phyloP scores from a whole-genome alignment of 2,888 invertebrate genomes.

The Rambutsinella grinnellia region DNA sequence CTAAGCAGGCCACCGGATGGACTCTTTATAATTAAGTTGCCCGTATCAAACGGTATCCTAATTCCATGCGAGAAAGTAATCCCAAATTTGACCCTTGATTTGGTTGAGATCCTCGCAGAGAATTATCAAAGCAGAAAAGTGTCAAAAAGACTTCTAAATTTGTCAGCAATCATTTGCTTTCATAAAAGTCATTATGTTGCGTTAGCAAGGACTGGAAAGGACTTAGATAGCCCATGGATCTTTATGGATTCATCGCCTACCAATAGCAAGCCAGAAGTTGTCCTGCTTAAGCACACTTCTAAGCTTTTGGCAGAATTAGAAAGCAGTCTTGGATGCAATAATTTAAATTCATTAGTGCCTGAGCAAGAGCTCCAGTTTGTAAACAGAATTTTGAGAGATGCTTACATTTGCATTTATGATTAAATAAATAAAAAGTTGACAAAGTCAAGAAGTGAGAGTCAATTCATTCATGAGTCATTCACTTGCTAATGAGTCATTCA shows the following conservation, averaged over 20 bases:
- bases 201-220: background rate
- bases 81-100: slow-evolving; percentile 8
- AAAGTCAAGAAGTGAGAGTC: no score
- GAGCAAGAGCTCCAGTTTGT: no score
- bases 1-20: background rate
- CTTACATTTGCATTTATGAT: no score
- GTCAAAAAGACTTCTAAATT: background rate
- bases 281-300: no score
- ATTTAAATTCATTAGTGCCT: no score
- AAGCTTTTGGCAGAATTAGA: no score
- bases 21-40: slow-evolving; percentile 15
- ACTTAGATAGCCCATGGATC: background rate
- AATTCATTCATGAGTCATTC: no score
- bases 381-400: no score
- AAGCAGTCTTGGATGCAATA: no score
- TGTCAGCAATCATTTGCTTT: slow-evolving; percentile 14
- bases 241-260: slow-evolving; percentile 28
- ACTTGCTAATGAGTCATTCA: no score
- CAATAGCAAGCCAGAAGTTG: background rate
- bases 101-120: background rate
- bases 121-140: background rate
- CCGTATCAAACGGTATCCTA: slow-evolving; percentile 5
- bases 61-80: slow-evolving; percentile 16
- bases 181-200: slow-evolving; percentile 1
- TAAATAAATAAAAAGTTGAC: no score